These are phyloP conservation scores for Cettia cetti DNA, from an alignment of 2,113 vertebrate genomes.

Conservation along the genomic window DNA sequence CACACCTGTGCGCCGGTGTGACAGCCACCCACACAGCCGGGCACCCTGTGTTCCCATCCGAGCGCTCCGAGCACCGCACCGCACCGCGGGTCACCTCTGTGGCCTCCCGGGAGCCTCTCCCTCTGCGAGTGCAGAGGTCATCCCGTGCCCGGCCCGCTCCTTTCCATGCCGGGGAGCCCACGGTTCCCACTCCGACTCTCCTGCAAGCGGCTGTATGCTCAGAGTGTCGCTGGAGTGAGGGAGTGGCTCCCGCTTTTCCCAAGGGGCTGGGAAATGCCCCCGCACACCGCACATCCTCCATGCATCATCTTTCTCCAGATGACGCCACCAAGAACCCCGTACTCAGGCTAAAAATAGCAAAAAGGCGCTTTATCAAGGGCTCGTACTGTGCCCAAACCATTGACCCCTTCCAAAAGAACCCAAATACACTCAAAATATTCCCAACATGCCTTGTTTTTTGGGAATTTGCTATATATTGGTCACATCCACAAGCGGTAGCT, in stretches of 20 bases:
- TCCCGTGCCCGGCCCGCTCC: background rate
- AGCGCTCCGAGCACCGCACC: background rate
- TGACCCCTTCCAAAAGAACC: background rate
- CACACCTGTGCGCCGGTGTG: background rate
- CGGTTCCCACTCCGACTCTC: background rate
- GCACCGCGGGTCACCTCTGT: accelerated
- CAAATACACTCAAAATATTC: background rate
- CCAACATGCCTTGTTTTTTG: accelerated
- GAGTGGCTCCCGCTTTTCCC: background rate
- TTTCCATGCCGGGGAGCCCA: background rate
- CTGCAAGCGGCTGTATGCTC: accelerated
- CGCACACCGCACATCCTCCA: background rate
- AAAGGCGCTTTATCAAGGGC: background rate
- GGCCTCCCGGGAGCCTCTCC: background rate
- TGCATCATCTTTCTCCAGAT: background rate
- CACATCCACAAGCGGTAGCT: accelerated
- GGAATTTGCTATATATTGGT: background rate
- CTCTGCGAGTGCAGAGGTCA: accelerated
- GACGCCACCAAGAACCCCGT: accelerated
- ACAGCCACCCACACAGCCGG: accelerated
- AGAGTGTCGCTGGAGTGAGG: background rate
- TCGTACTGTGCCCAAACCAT: background rate
- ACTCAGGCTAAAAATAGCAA: background rate
- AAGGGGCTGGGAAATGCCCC: background rate
- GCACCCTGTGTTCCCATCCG: background rate